phyloP scores from a whole-genome alignment of 2,888 invertebrate species.

The Drosophila kambysellisi region DNA sequence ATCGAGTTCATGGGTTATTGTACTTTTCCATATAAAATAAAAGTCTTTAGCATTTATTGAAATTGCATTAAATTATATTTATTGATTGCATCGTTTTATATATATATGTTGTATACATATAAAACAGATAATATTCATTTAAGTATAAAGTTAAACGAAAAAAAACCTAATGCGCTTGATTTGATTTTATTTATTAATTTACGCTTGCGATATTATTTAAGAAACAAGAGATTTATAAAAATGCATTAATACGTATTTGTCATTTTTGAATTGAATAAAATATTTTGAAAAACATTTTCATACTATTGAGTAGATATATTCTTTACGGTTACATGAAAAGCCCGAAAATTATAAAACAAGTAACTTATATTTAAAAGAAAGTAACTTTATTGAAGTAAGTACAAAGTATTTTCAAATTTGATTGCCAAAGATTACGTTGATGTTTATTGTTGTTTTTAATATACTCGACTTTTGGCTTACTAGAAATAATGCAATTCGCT shows the following conservation, averaged over 20 bases:
- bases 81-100: constrained; percentile 68
- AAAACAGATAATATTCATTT: constrained; percentile 43
- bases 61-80: constrained; percentile 79
- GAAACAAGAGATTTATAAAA: constrained; percentile 46
- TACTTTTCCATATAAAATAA: not conserved
- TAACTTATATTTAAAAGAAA: constrained; percentile 8
- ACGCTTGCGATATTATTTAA: constrained; percentile 40
- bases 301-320: constrained; percentile 27
- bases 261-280: constrained; percentile 32
- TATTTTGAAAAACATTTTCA: constrained; percentile 29
- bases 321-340: not conserved
- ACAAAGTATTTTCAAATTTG: constrained; percentile 18
- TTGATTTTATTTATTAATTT: constrained; percentile 25
- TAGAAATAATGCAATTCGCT: constrained; percentile 69
- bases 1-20: not conserved
- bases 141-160: constrained; percentile 28
- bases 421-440: constrained; percentile 36
- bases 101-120: constrained; percentile 58
- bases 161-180: constrained; percentile 33
- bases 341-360: not conserved
- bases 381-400: constrained; percentile 8
- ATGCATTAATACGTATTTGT: constrained; percentile 49
- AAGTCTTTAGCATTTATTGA: constrained; percentile 18
- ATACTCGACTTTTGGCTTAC: constrained; percentile 45
- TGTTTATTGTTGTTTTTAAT: constrained; percentile 18